Evolutionary conservation across 2,797 vertebrate species (phyloP).

Genomic region (Melanotaenia pygmaea): DNA sequence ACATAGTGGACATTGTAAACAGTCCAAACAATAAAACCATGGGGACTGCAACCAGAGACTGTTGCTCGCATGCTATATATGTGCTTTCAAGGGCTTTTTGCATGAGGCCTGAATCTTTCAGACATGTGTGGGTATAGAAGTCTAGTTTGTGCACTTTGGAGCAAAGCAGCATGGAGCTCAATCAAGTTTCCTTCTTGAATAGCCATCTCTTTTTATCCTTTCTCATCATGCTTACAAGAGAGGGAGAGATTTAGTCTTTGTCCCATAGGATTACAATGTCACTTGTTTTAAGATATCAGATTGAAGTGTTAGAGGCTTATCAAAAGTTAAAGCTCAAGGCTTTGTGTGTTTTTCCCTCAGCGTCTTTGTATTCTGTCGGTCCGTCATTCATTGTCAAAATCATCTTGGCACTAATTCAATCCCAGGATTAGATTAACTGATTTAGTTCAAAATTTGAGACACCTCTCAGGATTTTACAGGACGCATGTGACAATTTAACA

Average conservation of each 20-base stretch:
- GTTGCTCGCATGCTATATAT: slow-evolving; percentile 72
- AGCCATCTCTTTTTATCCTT: slow-evolving; percentile 76
- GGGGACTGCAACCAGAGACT: slow-evolving; percentile 83
- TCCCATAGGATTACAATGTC: slow-evolving; percentile 87
- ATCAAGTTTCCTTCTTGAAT: slow-evolving; percentile 85
- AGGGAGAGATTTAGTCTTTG: slow-evolving; percentile 82
- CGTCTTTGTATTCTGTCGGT: slow-evolving; percentile 71
- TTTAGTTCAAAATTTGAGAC: slow-evolving; percentile 71
- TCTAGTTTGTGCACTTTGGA: slow-evolving; percentile 80
- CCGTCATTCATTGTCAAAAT: slow-evolving; percentile 72
- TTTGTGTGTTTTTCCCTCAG: slow-evolving; percentile 72
- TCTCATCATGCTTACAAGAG: slow-evolving; percentile 73
- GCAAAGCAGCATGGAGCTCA: slow-evolving; percentile 81
- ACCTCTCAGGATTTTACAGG: slow-evolving; percentile 55
- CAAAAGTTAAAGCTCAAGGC: slow-evolving; percentile 83
- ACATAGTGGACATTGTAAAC: slow-evolving; percentile 82
- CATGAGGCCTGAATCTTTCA: slow-evolving; percentile 75
- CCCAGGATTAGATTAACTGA: slow-evolving; percentile 78
- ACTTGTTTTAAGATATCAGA: slow-evolving; percentile 88
- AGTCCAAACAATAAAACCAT: slow-evolving; percentile 83
- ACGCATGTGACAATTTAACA: slow-evolving; percentile 72
- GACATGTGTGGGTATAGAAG: slow-evolving; percentile 80
- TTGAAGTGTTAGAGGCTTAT: slow-evolving; percentile 82
- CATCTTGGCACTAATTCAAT: slow-evolving; percentile 78
- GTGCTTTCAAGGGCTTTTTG: slow-evolving; percentile 76